Evolutionary conservation across 1,140 invertebrate genomes (phyloP), one percentile per base, ranked within the genome.

Genomic region (Atta cephalotes): DNA sequence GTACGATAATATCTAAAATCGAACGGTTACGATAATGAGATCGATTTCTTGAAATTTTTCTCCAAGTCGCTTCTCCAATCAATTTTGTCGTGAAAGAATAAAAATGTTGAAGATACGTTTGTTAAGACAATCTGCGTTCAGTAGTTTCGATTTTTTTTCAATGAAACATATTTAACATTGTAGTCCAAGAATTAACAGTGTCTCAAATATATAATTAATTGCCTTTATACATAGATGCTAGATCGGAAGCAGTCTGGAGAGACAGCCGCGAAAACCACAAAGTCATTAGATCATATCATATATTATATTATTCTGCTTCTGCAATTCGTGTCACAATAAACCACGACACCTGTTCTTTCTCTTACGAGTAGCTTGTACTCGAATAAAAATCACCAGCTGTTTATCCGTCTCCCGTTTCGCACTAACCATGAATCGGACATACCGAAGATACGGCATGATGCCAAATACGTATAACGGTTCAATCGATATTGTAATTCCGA

Each of bases 381-480:
- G 71, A 91, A 89, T 91, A 91, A 91, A 91, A 91, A 91, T 91
- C 85, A 88, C 88, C 70, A 87, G 74, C 88, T 89, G 79, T 91
- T 91, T 89, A 89, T 84, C 85, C 86, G 74, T 86, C 68, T 82
- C 65, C 68, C 80, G 85, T 89, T 84, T 60, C 88, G 76, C 58
- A 78, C 68, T 87, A 91, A 80, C 86, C 85, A 76, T 77, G 87
- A 92, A 93, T 91, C 88, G 88, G 71, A 87, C 84, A 93, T 89
- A 86, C 65, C 71, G 79, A 87, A 89, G 89, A 88, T 82, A 85
- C 92, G 92, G 92, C 91, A 51, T 89, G 62, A 80, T 92, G 91
- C 93, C 93, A 94, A 94, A 93, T 93, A 92, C 91, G 91, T 90
- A 93, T 93, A 94, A 94, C 93, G 93, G 92, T 93, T 88, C 71